Conservation (phyloP, 2,113 vertebrate genomes). For the Lasiurus borealis region DNA sequence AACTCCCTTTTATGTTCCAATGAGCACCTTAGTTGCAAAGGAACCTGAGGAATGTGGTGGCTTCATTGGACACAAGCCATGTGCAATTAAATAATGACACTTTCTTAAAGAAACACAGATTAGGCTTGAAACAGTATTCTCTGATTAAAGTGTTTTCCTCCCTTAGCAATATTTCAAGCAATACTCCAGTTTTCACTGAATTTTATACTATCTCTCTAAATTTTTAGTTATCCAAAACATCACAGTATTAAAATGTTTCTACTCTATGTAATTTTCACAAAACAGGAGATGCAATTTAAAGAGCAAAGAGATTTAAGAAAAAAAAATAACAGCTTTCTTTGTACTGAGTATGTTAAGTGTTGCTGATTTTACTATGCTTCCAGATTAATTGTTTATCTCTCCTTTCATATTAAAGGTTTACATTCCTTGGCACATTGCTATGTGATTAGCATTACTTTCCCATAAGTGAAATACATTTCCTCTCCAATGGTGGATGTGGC, state of each 20-base stretch:
- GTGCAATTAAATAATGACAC: not conserved
- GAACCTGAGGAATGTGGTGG: not conserved
- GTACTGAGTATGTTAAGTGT: not conserved
- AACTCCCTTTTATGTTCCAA: not conserved
- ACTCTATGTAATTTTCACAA: not conserved
- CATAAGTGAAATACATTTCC: not conserved
- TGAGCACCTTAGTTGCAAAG: not conserved
- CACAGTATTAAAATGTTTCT: not conserved
- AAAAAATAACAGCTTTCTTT: not conserved
- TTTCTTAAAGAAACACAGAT: not conserved
- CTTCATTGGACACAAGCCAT: not conserved
- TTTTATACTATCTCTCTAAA: not conserved
- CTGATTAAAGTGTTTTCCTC: not conserved
- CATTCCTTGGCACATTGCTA: not conserved
- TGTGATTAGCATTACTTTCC: not conserved
- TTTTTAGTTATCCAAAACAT: not conserved
- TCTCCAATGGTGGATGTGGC: not conserved
- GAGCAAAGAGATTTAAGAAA: constrained; percentile 14
- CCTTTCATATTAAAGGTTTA: not conserved
- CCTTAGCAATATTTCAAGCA: not conserved
- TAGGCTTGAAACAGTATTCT: not conserved
- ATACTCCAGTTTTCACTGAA: not conserved
- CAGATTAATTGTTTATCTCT: not conserved
- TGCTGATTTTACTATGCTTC: not conserved
- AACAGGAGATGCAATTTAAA: not conserved